phyloP scores from a whole-genome alignment of 2,888 invertebrate species.

The Hesperia comma region DNA sequence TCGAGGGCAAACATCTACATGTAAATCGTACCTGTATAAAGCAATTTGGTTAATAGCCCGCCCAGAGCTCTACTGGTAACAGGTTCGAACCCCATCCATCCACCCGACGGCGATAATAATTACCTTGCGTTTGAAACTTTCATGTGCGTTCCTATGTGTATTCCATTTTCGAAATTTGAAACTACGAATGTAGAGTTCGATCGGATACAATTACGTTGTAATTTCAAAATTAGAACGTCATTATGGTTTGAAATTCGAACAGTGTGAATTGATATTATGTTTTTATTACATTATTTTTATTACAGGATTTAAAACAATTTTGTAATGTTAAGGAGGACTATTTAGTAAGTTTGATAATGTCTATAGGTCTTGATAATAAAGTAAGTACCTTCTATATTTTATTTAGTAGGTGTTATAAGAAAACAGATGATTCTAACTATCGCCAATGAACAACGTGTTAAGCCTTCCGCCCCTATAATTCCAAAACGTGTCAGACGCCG shows the following conservation, averaged over 20 bases:
- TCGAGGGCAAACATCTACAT: conserved; percentile 16
- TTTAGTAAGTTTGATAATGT: not conserved
- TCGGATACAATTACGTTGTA: not conserved
- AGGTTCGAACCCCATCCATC: conserved; percentile 55
- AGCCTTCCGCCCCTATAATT: not conserved
- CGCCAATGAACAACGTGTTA: not conserved
- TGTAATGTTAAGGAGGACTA: too few species aligned
- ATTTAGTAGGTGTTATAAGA: too few species aligned
- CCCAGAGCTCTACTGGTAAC: conserved; percentile 60
- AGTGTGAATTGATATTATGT: too few species aligned
- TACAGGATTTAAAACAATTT: too few species aligned
- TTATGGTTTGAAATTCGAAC: too few species aligned
- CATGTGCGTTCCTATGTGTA: conserved; percentile 1
- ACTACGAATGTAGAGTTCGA: not conserved
- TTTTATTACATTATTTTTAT: too few species aligned
- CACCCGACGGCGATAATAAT: conserved; percentile 24
- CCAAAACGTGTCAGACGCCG: not conserved
- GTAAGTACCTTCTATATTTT: too few species aligned
- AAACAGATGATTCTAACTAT: too few species aligned
- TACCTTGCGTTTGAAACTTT: conserved; percentile 26
- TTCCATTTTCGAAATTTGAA: conserved; percentile 13
- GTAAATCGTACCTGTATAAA: conserved; percentile 54
- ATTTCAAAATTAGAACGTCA: not conserved
- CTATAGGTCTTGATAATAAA: too few species aligned
- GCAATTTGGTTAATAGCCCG: conserved; percentile 78